Evolutionary conservation across 2,797 vertebrate species (phyloP).

Genomic region (Silurus aristotelis): DNA sequence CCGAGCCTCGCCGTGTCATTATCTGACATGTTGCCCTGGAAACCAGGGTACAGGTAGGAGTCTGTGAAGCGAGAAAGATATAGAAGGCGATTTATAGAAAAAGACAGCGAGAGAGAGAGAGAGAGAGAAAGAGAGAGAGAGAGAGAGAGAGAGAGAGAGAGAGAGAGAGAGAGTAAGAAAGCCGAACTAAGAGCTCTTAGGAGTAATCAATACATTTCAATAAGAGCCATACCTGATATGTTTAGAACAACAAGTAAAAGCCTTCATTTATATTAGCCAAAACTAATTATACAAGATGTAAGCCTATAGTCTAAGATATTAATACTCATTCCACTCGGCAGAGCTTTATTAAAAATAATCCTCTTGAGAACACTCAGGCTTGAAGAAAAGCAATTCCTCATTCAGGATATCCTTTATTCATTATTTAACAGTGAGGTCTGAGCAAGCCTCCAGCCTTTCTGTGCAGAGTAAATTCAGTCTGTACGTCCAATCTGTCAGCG

Average conservation of each 20-base stretch:
- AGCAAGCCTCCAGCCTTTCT: conserved; percentile 27
- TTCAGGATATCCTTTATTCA: conserved; percentile 48
- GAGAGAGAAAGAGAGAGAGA: background rate
- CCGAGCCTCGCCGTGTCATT: conserved; percentile 83
- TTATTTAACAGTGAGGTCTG: conserved; percentile 42
- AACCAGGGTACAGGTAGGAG: conserved; percentile 80
- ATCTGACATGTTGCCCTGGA: conserved; percentile 85
- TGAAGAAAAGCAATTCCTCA: conserved; percentile 40
- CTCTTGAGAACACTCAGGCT: conserved; percentile 35
- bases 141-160: conserved; percentile 19
- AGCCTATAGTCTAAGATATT: conserved; percentile 28
- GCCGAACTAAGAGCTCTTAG: conserved; percentile 10
- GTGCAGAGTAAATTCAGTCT: conserved; percentile 45
- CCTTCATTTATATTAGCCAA: conserved; percentile 30
- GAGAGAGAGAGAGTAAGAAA: background rate
- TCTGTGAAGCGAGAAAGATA: conserved; percentile 60
- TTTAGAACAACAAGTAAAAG: conserved; percentile 41
- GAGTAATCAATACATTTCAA: conserved; percentile 20
- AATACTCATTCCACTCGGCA: conserved; percentile 20
- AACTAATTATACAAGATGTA: conserved; percentile 31
- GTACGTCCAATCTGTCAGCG: conserved; percentile 39
- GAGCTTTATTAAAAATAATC: conserved; percentile 45
- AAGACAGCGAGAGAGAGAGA: background rate
- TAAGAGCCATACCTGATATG: conserved; percentile 7
- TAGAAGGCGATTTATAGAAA: conserved; percentile 16